Evolutionary conservation across 2,113 vertebrate genomes (phyloP), one percentile per base, ranked within the genome.

Genomic region (Calyptommatus sinebrachiatus): DNA sequence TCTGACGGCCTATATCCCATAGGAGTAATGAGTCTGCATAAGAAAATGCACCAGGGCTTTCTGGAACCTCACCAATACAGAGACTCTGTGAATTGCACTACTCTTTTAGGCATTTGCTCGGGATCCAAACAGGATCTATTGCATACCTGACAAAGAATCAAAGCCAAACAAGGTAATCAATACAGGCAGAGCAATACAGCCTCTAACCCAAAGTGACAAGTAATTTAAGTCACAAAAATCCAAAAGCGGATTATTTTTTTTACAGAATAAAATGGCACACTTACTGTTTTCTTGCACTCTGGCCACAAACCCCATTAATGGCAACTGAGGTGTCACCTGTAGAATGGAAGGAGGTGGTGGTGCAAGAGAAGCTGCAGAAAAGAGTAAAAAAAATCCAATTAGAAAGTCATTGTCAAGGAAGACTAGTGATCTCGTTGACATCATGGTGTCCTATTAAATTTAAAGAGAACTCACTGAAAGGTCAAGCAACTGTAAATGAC

Each of bases 231-330:
- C n/a, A n/a, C n/a, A n/a, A n/a, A n/a, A n/a, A 75, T 62, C n/a
- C 22, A 73, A 79, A 77, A 80, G 57, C 73, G 66, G 84, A 86
- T 88, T 71, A 83, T 82, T 48, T 85, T 89, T 90, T 90, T 57
- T 89, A 87, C 75, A 87, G 83, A 92, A 93, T 85, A 83, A 92
- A 94, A 93, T 92, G 90, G 84, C 88, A 92, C 93, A 99, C 98
- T 99, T 99, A 99, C 98, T 99, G 90, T 97, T 99, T 96, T 99
- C 98, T 96, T 99, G 98, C 93, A 99, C 98, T 92, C 98, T 97
- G 94, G 98, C 98, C 96, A 98, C 98, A 96, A 99, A 99, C 95
- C 98, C 98, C 98, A 99, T 99, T 95, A 99, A 95, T 28, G 98
- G 98, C 92, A 99, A 97, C 97, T 99, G 98, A 84, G 98, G 98